Percentiles rank a stretch among this genome's conserved stretches.
Evolutionary conservation across 2,888 invertebrate genomes (phyloP).

Genomic region (Clepsis dumicolana): DNA sequence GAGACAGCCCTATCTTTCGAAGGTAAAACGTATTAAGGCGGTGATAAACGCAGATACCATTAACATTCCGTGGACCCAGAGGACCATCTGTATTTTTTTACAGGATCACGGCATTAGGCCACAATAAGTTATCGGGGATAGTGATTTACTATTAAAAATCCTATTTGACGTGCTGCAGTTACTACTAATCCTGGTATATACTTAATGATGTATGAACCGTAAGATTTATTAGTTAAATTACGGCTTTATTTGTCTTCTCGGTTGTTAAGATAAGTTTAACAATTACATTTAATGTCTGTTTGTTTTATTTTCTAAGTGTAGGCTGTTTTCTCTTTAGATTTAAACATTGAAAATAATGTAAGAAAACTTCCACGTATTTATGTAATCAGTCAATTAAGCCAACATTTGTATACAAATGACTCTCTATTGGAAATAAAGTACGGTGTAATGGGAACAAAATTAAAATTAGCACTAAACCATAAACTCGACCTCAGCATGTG

Average conservation of each 20-base stretch:
- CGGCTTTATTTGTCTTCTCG: conserved; percentile 13
- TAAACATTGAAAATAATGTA: not conserved
- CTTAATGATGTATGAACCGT: conserved; percentile 24
- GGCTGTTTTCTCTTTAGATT: not conserved
- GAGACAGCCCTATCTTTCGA: conserved; percentile 33
- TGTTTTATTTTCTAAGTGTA: conserved; percentile 2
- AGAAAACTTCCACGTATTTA: not conserved
- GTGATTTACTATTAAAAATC: conserved; percentile 39
- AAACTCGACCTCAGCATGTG: not conserved
- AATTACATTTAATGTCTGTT: conserved; percentile 18
- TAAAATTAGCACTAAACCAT: not conserved
- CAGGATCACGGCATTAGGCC: conserved; percentile 54
- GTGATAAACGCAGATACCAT: conserved; percentile 73
- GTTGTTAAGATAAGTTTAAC: conserved; percentile 10
- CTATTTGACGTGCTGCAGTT: conserved; percentile 20
- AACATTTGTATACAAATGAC: not conserved
- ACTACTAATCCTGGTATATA: conserved; percentile 32
- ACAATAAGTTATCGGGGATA: conserved; percentile 39
- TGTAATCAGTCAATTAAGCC: not conserved
- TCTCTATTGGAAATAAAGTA: not conserved
- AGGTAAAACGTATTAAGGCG: conserved; percentile 53
- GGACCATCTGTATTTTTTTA: conserved; percentile 60
- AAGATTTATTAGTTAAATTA: conserved; percentile 37
- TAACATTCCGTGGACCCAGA: conserved; percentile 67
- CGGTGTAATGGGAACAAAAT: not conserved